phyloP scores from a whole-genome alignment of 2,113 vertebrate species.

The Otus sunia region DNA sequence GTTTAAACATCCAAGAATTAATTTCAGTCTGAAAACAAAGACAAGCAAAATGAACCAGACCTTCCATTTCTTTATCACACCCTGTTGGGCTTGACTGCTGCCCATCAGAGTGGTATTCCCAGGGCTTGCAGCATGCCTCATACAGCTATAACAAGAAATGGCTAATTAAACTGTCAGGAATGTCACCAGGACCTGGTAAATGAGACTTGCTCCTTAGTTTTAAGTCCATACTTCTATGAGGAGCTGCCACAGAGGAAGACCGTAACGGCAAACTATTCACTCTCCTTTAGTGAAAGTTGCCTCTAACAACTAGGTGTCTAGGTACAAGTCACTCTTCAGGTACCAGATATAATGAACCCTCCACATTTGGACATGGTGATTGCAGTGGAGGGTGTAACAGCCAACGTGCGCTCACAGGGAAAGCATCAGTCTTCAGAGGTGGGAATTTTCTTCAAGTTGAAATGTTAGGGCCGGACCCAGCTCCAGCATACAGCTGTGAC shows the following conservation, averaged over 20 bases:
- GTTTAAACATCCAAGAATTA: background rate
- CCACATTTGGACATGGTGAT: rapidly evolving
- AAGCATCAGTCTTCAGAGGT: background rate
- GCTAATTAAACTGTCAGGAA: background rate
- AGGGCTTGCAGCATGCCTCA: background rate
- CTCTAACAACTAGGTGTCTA: background rate
- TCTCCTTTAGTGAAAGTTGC: background rate
- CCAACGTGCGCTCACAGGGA: rapidly evolving
- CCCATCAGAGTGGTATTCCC: background rate
- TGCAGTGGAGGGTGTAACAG: rapidly evolving
- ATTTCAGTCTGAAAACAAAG: background rate
- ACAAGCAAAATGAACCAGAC: background rate
- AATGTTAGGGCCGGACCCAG: rapidly evolving
- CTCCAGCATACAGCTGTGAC: background rate
- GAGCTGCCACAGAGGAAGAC: background rate
- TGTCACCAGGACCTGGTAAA: background rate
- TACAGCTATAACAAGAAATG: conserved; percentile 13
- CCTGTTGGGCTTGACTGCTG: background rate
- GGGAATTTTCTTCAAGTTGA: background rate
- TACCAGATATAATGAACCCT: background rate
- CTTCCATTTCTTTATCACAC: background rate
- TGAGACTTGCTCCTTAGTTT: background rate
- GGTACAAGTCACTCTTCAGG: rapidly evolving
- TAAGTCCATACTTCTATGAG: background rate
- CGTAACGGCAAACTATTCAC: background rate